These are phyloP conservation scores for Tenthredo notha DNA, from an alignment of 2,888 invertebrate species.

Conservation along the genomic window DNA sequence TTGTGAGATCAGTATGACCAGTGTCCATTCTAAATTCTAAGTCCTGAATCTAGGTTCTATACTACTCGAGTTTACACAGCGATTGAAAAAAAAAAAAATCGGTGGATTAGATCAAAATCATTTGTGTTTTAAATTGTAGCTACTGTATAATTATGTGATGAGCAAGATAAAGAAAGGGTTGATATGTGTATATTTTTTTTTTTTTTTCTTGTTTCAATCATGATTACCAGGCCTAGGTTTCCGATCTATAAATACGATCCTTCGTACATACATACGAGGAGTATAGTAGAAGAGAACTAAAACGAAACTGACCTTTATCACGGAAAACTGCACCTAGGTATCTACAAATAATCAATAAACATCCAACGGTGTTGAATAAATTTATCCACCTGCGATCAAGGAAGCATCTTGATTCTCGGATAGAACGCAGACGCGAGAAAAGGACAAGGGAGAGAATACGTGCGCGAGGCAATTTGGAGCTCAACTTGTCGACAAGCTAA, in stretches of 20 bases:
- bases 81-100: no score
- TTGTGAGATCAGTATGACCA: no score
- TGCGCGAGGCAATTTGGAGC: constrained; percentile 3
- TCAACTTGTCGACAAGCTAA: constrained; percentile 1
- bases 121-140: no score
- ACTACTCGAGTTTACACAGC: no score
- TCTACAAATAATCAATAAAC: constrained; percentile 17
- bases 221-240: background rate
- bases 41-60: no score
- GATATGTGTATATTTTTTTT: background rate
- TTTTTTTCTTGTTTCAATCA: background rate
- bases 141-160: no score
- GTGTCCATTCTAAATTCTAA: no score
- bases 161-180: no score
- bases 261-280: background rate
- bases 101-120: no score
- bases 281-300: background rate
- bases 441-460: background rate
- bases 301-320: constrained; percentile 17
- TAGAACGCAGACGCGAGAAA: background rate
- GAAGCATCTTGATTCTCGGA: constrained; percentile 31
- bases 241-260: background rate
- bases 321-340: constrained; percentile 10
- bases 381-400: background rate
- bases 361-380: constrained; percentile 35